Base-by-base conservation (phyloP, 2,113 vertebrate genomes). In the Symphodus melops region DNA sequence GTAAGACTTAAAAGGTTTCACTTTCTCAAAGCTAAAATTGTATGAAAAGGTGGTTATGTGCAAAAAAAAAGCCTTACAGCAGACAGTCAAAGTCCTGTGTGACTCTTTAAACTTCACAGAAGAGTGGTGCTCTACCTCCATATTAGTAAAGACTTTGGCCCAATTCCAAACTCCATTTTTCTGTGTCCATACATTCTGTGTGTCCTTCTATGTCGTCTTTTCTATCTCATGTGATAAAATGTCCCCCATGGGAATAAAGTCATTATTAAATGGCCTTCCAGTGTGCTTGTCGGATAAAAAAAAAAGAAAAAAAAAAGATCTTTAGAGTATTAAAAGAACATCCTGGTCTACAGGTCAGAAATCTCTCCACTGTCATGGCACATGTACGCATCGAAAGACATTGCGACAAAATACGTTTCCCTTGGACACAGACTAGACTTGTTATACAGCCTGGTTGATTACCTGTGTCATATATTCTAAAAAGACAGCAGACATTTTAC, bases 401-500 rank as follows among this genome's bases (percentile, higher is more conserved):
- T n/a, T n/a, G 11, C 39, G 39, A 41, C 39, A 41, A 10, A 41
- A 14, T 28, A 8, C 44, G 11, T 48, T 60, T n/a, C 11, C 11
- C 6, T 8, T 48, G 56, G 21, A 25, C 51, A 41, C 39, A 41
- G 11, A 48, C 20, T n/a, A 42, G 13, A 42, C 8, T 6, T 25
- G 25, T 56, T n/a, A 2, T n/a, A 19, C 4, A 5, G 56, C 46
- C n/a, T 11, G 68, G 56, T 55, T 68, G 41, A 56, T 51, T 19
- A 8, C 13, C 3, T 3, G 11, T 44, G 42, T 44, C 11, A 52
- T 10, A 36, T 10, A 53, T 33, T 17, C 16, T 10, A 4, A 23
- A 74, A 73, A 36, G 46, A 58, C 20, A 53, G 60, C 44, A 28
- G 19, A 60, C 10, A 61, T 36, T 21, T 6, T 28, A 48, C 46